Evolutionary conservation across 2,113 vertebrate species (phyloP).

Genomic region (Larimichthys polyactis): DNA sequence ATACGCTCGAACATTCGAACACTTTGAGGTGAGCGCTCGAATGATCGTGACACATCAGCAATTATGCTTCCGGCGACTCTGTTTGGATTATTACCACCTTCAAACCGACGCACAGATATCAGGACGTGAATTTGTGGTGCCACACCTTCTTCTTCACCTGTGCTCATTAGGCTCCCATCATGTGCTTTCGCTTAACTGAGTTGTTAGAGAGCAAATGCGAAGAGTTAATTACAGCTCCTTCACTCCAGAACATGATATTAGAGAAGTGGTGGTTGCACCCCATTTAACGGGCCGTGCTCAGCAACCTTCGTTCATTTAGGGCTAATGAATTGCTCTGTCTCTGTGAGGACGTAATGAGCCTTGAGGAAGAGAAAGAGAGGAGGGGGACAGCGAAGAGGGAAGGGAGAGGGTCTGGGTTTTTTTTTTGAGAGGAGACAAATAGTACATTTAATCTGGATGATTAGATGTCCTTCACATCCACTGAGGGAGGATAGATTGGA

Average conservation of each 20-base stretch:
- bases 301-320: slow-evolving; percentile 55
- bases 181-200: slow-evolving; percentile 51
- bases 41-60: background rate
- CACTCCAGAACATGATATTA: slow-evolving; percentile 56
- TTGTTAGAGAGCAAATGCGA: slow-evolving; percentile 43
- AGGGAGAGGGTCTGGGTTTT: background rate
- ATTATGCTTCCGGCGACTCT: background rate
- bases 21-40: background rate
- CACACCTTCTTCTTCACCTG: slow-evolving; percentile 4
- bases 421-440: slow-evolving; percentile 22
- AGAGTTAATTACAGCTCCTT: slow-evolving; percentile 61
- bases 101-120: slow-evolving; percentile 5
- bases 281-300: slow-evolving; percentile 55
- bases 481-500: slow-evolving; percentile 3
- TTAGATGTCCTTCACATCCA: slow-evolving; percentile 2
- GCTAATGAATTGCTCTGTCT: slow-evolving; percentile 66
- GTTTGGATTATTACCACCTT: background rate
- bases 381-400: background rate
- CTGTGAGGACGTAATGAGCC: slow-evolving; percentile 56
- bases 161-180: slow-evolving; percentile 35
- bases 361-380: slow-evolving; percentile 33
- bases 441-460: slow-evolving; percentile 15
- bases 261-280: slow-evolving; percentile 57
- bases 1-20: background rate
- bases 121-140: background rate